Conservation (phyloP, 2,797 vertebrate genomes). For the Spondyliosoma cantharus region DNA sequence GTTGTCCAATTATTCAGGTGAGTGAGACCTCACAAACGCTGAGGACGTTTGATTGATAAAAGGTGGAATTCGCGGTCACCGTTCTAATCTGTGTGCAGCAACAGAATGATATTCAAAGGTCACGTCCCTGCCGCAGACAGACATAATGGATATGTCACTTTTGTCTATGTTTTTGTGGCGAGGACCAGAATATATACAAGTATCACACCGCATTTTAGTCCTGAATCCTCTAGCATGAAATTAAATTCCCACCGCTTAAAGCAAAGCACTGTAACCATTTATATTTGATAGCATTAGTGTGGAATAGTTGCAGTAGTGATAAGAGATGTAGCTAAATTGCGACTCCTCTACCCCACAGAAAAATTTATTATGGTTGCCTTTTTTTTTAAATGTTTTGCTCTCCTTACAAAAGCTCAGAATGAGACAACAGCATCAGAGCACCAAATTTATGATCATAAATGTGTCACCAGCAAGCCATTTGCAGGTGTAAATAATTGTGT, state of each 20-base stretch:
- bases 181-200: slow-evolving; percentile 32
- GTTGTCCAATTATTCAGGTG: slow-evolving; percentile 39
- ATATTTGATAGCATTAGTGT: slow-evolving; percentile 29
- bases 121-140: slow-evolving; percentile 58
- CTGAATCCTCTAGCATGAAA: slow-evolving; percentile 53
- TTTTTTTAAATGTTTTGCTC: slow-evolving; percentile 1
- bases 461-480: slow-evolving; percentile 47
- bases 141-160: slow-evolving; percentile 72
- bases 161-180: slow-evolving; percentile 36
- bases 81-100: slow-evolving; percentile 60
- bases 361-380: slow-evolving; percentile 14
- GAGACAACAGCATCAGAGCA: slow-evolving; percentile 4
- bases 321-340: not conserved
- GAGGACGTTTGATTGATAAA: slow-evolving; percentile 53
- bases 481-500: slow-evolving; percentile 58
- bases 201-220: slow-evolving; percentile 31
- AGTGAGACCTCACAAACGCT: slow-evolving; percentile 35
- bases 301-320: slow-evolving; percentile 9
- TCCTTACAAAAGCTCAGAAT: slow-evolving; percentile 26
- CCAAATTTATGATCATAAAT: slow-evolving; percentile 49
- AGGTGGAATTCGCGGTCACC: slow-evolving; percentile 40
- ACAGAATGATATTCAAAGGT: slow-evolving; percentile 70
- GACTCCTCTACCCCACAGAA: slow-evolving; percentile 24
- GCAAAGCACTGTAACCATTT: slow-evolving; percentile 29
- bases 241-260: slow-evolving; percentile 30